Evolutionary conservation across 2,113 vertebrate species (phyloP), one percentile per base, ranked within the genome.

Genomic region (Clarias macrocephalus): DNA sequence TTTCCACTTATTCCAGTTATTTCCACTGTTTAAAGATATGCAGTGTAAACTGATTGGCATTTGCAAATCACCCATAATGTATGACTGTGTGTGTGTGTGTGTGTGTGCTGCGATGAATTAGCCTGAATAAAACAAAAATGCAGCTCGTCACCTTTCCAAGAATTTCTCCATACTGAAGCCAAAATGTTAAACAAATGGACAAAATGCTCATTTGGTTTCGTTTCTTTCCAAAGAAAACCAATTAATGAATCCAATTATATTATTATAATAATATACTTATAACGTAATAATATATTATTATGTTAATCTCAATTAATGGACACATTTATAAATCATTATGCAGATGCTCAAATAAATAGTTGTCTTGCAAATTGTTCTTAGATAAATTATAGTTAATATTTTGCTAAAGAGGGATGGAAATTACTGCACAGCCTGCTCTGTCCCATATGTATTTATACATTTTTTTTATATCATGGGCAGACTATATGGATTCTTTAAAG

Each of bases 271-370:
- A 37, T 37, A 37, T 33, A 33, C 33, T 37, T 37, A 37, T 37
- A 37, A 37, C 3, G 3, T 37, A 37, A 37, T 37, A 37, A 33
- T 33, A 2, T 37, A 37, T 37, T 37, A 37, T 76, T 25, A 63
- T 28, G 59, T 73, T 84, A 42, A 73, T 75, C 57, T 85, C 57
- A 30, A 60, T 82, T 30, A 30, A 33, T 54, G 82, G n/a, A 54
- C 23, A 68, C 33, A 83, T 54, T 21, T 65, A 48, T 63, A 15
- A 63, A 65, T 42, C 59, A 75, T 48, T 13, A 82, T 10, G 37
- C 33, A n/a, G 80, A 48, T 66, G 60, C 33, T 52, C 76, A 80
- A 59, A 80, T 18, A 79, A 79, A 57, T 30, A 80, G 54, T 30
- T 80, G 28, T 59, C 60, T 52, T 66, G 42, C 33, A 48, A 82